phyloP scores from a whole-genome alignment of 1,140 invertebrate genomes.

The Metopolophium dirhodum region DNA sequence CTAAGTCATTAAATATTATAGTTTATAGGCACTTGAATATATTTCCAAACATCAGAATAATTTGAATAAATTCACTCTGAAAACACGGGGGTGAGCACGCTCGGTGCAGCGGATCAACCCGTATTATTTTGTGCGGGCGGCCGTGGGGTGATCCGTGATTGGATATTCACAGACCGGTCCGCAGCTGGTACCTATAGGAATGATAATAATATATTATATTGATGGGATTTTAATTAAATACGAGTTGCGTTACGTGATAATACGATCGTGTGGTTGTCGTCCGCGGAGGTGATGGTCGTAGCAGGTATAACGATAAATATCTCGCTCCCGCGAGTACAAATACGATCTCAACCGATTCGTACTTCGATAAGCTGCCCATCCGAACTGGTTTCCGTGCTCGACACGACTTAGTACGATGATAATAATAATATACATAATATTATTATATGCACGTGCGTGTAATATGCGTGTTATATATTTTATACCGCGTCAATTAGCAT shows the following conservation, averaged over 20 bases:
- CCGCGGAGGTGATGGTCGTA: not conserved
- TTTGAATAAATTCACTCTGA: not conserved
- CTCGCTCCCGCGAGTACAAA: not conserved
- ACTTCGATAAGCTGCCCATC: not conserved
- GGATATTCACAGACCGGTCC: not conserved
- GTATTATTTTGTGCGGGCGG: too few relatives aligned
- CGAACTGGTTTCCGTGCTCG: not conserved
- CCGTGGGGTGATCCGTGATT: not conserved
- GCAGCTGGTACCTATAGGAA: not conserved
- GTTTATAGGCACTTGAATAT: too few relatives aligned
- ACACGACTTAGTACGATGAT: not conserved
- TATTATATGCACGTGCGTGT: not conserved
- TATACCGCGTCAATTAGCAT: constrained; percentile 18
- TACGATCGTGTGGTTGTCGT: not conserved
- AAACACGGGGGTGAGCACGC: too few relatives aligned
- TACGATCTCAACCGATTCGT: constrained; percentile 1
- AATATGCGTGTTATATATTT: not conserved
- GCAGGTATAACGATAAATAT: not conserved
- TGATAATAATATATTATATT: not conserved
- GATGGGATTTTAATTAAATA: not conserved
- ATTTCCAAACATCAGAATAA: not conserved
- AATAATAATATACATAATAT: not conserved
- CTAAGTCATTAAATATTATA: not conserved
- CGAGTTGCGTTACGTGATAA: not conserved
- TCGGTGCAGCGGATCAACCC: too few relatives aligned